Percentiles rank a stretch among this genome's conserved stretches.
Conservation (phyloP, 2,888 invertebrate species). For the Macroteleia sp. region DNA sequence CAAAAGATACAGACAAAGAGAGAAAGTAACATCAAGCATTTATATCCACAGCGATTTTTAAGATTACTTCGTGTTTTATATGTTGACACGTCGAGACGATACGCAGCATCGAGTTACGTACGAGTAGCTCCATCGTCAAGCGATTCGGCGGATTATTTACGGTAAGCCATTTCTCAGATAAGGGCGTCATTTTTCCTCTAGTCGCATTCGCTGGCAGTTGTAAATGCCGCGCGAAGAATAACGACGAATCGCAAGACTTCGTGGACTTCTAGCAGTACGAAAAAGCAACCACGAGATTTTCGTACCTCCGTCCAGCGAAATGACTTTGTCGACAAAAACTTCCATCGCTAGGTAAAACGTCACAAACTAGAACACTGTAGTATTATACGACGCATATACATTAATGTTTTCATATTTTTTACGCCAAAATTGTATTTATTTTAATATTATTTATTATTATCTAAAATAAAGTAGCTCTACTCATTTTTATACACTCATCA, state of each 20-base stretch:
- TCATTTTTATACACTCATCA: too few species aligned
- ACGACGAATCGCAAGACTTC: constrained; percentile 47
- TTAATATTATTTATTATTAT: too few species aligned
- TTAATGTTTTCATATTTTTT: too few species aligned
- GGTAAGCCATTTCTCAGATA: constrained; percentile 74
- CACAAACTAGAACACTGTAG: too few species aligned
- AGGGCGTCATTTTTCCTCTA: constrained; percentile 73
- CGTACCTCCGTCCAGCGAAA: constrained; percentile 7
- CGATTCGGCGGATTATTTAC: constrained; percentile 73
- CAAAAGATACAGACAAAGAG: too few species aligned
- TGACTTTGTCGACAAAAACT: constrained; percentile 25
- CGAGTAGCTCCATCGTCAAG: constrained; percentile 68
- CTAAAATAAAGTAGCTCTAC: too few species aligned
- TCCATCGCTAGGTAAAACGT: background rate
- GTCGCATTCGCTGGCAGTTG: constrained; percentile 54
- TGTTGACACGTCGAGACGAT: constrained; percentile 70
- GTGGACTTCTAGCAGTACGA: constrained; percentile 20
- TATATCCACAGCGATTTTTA: constrained; percentile 19
- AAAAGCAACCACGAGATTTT: constrained; percentile 34
- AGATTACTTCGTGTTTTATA: constrained; percentile 38
- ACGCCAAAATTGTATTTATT: too few species aligned
- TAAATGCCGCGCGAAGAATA: constrained; percentile 53
- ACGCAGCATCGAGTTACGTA: constrained; percentile 68
- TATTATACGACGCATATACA: too few species aligned
- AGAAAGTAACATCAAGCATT: too few species aligned